Evolutionary conservation across 2,888 invertebrate genomes (phyloP), one percentile per base, ranked within the genome.

Genomic region (Eristalinus sepulchralis): DNA sequence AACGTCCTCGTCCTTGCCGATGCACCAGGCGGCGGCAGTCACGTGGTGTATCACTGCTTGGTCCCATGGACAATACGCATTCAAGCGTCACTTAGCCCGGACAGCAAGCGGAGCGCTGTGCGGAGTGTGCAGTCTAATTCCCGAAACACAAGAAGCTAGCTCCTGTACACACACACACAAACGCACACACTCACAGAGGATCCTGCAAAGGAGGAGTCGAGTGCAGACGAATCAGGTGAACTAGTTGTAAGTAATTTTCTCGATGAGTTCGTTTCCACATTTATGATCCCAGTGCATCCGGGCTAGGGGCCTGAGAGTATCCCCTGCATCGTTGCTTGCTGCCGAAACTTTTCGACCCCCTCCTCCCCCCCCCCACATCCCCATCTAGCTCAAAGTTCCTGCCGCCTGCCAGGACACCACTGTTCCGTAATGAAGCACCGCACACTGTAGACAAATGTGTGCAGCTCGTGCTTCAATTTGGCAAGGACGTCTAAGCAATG

Each of bases 251-350:
- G 84, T 76, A 84, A 84, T 84, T 84, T 84, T 84, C 80, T 66
- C 80, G 75, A 80, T 84, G 84, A 80, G 80, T 84, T 80, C 84
- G 76, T 80, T 84, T 84, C 80, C 84, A 84, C 84, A 80, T 84
- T 84, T 84, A 84, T 84, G 80, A 84, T 77, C 24, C 62, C 62
- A 31, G n/a, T 62, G n/a, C 62, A 10, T 20, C 17, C 47, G 47
- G 47, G 4, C 34, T 8, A 34, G 34, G 9, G 6, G 8, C 34
- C 34, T 9, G 47, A 6, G 59, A 27, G 59, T 27, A 59, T 59
- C 59, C 59, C 24, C 11, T 59, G 27, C 27, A 27, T 59, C 59
- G 24, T 13, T 22, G 27, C 24, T 6, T 27, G 13, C 47, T 67
- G 47, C n/a, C 11, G 47, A 76, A 67, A 76, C 11, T 76, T 76